These are phyloP conservation scores for Rana temporaria DNA, from an alignment of 2,113 vertebrate genomes.

Conservation along the genomic window DNA sequence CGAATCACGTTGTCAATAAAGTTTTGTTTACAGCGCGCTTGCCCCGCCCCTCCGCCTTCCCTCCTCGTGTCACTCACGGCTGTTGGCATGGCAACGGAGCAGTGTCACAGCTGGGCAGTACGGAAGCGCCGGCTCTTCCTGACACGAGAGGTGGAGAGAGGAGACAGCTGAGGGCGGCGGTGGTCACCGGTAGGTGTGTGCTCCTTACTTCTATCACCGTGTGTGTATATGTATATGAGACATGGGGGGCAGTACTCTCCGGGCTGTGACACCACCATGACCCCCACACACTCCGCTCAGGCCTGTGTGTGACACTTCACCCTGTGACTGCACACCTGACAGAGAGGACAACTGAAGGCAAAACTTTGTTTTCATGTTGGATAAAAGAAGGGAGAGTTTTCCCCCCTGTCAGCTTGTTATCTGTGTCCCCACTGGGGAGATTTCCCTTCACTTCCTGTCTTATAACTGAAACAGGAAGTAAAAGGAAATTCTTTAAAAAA, in stretches of 20 bases:
- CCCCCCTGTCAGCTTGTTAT: too few species aligned
- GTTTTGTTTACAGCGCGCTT: background rate
- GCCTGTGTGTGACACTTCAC: background rate
- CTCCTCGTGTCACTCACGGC: constrained; percentile 39
- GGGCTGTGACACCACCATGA: too few species aligned
- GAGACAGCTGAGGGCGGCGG: background rate
- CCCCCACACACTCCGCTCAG: background rate
- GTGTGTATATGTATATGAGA: background rate
- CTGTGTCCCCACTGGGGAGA: too few species aligned
- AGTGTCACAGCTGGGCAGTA: constrained; percentile 28
- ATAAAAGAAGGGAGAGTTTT: too few species aligned
- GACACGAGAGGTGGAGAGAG: constrained; percentile 43
- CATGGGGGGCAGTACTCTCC: background rate
- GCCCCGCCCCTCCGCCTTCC: constrained; percentile 1
- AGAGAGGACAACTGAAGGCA: too few species aligned
- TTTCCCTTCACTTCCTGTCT: too few species aligned
- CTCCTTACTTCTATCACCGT: background rate
- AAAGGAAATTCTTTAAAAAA: too few species aligned
- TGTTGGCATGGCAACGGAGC: constrained; percentile 38
- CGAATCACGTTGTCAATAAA: background rate
- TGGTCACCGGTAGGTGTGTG: constrained; percentile 11
- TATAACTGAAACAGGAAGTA: too few species aligned
- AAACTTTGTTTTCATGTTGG: too few species aligned
- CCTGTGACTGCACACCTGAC: too few species aligned
- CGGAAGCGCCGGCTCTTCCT: constrained; percentile 56